These are phyloP conservation scores for Lerista edwardsae DNA, from an alignment of 2,797 vertebrate genomes.

Conservation along the genomic window DNA sequence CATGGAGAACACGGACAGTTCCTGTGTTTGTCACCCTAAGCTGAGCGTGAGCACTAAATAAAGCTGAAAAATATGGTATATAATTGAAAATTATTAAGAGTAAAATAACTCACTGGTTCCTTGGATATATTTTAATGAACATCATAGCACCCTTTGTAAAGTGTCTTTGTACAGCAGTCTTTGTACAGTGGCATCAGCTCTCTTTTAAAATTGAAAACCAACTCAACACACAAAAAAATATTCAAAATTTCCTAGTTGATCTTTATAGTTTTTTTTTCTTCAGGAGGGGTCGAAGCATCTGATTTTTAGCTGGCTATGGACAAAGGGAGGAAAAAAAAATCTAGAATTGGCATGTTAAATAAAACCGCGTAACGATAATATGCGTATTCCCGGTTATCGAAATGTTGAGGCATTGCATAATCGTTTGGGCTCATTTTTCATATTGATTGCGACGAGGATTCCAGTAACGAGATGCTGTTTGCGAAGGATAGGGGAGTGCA, in stretches of 20 bases:
- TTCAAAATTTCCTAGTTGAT: neutral
- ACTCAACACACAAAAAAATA: too few relatives aligned
- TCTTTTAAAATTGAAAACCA: neutral
- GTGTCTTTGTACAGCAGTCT: too few relatives aligned
- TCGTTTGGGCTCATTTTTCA: constrained; percentile 69
- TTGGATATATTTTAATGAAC: neutral
- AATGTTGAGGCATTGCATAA: constrained; percentile 68
- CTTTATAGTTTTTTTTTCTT: neutral
- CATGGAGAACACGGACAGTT: neutral
- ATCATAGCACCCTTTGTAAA: too few relatives aligned
- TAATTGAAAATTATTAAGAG: neutral
- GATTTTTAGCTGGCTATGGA: constrained; percentile 68
- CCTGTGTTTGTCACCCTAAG: neutral
- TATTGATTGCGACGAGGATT: constrained; percentile 69
- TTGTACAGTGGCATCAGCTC: too few relatives aligned
- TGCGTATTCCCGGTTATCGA: constrained; percentile 68
- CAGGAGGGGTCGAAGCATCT: constrained; percentile 47
- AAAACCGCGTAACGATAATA: constrained; percentile 58
- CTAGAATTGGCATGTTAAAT: constrained; percentile 66
- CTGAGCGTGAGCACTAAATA: neutral
- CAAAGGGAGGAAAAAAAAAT: constrained; percentile 65
- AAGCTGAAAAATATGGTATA: neutral
- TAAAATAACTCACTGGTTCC: neutral
- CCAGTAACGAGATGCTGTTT: constrained; percentile 73
- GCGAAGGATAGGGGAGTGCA: constrained; percentile 69